Conservation (phyloP, 2,797 vertebrate species). For the Tamandua tetradactyla region DNA sequence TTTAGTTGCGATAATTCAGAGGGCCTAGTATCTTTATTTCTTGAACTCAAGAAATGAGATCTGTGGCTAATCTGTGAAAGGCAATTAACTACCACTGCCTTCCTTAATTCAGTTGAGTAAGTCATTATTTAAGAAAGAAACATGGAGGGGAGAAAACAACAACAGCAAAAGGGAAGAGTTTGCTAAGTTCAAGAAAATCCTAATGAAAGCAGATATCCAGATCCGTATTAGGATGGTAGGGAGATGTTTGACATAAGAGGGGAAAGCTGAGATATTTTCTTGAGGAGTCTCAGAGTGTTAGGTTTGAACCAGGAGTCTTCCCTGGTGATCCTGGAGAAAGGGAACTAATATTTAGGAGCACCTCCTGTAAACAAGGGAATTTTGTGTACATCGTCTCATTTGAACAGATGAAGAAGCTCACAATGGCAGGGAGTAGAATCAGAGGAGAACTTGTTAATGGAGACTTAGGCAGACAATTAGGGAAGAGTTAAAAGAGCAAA, state of each 20-base stretch:
- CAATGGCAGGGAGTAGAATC: not conserved
- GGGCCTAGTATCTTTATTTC: not conserved
- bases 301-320: not conserved
- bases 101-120: conserved; percentile 30
- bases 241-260: not conserved
- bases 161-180: not conserved
- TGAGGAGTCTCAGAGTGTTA: not conserved
- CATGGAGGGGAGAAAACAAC: not conserved
- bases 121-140: conserved; percentile 32
- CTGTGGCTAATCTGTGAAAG: conserved; percentile 36
- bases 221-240: not conserved
- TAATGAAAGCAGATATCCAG: not conserved
- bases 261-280: not conserved
- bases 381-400: not conserved
- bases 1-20: conserved; percentile 47
- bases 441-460: rapidly evolving
- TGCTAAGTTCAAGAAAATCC: not conserved
- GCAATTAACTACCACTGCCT: not conserved
- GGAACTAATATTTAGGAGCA: not conserved
- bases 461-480: not conserved
- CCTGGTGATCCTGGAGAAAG: not conserved
- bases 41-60: not conserved
- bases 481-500: not conserved
- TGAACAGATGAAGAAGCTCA: not conserved
- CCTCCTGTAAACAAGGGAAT: not conserved